phyloP scores from a whole-genome alignment of 1,140 invertebrate genomes.

The Palaemon carinicauda region DNA sequence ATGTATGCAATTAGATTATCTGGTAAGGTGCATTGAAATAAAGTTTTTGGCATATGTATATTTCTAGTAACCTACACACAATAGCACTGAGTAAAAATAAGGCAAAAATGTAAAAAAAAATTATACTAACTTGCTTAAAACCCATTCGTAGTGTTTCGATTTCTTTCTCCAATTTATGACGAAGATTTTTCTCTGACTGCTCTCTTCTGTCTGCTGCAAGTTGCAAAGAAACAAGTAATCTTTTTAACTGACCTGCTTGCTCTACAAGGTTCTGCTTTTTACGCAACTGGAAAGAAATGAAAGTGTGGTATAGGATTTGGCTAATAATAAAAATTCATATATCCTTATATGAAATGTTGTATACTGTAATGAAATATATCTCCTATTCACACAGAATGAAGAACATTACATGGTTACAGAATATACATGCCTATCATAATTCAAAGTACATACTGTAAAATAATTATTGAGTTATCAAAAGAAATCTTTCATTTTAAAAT shows the following conservation, averaged over 20 bases:
- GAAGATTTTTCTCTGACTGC: constrained; percentile 80
- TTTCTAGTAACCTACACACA: too few relatives aligned
- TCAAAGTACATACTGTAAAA: too few relatives aligned
- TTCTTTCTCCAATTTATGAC: constrained; percentile 75
- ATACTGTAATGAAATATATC: too few relatives aligned
- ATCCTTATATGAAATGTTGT: not conserved
- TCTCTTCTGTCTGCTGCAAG: constrained; percentile 83
- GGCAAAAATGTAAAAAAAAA: not conserved
- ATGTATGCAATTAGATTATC: too few relatives aligned
- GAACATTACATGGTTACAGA: too few relatives aligned
- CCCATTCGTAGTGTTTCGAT: constrained; percentile 50
- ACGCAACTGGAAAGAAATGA: constrained; percentile 75
- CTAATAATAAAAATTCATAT: constrained; percentile 25
- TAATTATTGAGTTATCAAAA: too few relatives aligned
- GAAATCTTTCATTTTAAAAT: too few relatives aligned
- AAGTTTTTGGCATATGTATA: too few relatives aligned
- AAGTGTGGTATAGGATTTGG: too few relatives aligned
- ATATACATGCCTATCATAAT: too few relatives aligned
- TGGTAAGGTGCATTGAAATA: too few relatives aligned
- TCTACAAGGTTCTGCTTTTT: constrained; percentile 88
- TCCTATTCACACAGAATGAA: too few relatives aligned
- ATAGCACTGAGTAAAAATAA: not conserved
- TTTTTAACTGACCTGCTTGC: constrained; percentile 82
- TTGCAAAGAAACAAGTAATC: constrained; percentile 83
- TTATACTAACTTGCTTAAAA: constrained; percentile 28